phyloP scores from a whole-genome alignment of 2,113 vertebrate genomes.

The Eulacestoma nigropectus region DNA sequence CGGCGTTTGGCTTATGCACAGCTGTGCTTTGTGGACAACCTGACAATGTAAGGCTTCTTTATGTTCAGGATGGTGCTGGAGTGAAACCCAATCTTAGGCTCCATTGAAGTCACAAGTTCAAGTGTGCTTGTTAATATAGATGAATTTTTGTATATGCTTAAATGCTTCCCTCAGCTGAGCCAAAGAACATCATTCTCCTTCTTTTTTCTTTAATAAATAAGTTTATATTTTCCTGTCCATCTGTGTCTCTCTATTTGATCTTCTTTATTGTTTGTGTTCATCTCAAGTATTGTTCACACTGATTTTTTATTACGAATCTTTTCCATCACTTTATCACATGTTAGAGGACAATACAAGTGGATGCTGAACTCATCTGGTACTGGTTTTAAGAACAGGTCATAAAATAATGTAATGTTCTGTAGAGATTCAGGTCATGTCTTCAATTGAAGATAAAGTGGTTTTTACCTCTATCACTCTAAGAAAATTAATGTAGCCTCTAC shows the following conservation, averaged over 20 bases:
- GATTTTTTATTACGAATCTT: neutral
- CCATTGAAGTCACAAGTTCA: neutral
- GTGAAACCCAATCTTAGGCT: neutral
- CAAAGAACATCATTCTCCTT: neutral
- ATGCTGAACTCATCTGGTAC: neutral
- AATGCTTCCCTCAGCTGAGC: neutral
- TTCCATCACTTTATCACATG: neutral
- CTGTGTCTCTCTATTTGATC: neutral
- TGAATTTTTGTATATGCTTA: neutral
- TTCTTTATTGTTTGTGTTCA: neutral
- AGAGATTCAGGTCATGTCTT: neutral
- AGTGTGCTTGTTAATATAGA: neutral
- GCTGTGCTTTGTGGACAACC: neutral
- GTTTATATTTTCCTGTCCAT: neutral
- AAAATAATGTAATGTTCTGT: neutral
- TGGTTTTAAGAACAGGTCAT: neutral
- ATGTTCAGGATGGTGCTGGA: neutral
- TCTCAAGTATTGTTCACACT: neutral
- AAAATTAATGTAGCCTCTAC: conserved; percentile 15
- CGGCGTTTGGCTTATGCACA: neutral
- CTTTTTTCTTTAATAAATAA: neutral
- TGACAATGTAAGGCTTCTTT: neutral
- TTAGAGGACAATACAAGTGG: neutral
- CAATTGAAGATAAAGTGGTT: neutral
- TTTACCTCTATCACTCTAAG: neutral